Conservation (phyloP, 2,797 vertebrate species). For the Danio choprae region DNA sequence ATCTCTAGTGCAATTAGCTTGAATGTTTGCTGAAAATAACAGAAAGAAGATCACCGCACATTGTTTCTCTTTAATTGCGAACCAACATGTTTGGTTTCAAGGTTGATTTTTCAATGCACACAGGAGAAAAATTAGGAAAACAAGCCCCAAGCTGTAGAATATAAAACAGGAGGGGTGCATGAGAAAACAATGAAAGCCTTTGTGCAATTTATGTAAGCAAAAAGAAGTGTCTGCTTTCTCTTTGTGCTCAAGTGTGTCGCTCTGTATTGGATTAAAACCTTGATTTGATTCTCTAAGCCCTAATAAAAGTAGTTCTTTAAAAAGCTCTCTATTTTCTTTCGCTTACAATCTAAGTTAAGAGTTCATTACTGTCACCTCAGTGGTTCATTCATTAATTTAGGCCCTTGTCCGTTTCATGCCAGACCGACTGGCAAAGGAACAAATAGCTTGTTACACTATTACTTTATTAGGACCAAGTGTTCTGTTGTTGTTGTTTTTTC, state of each 20-base stretch:
- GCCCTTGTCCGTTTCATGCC: conserved; percentile 71
- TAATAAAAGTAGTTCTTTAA: conserved; percentile 75
- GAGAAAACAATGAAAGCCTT: conserved; percentile 27
- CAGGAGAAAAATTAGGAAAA: conserved; percentile 37
- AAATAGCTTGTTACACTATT: conserved; percentile 75
- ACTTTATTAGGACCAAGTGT: conserved; percentile 66
- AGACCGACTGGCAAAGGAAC: conserved; percentile 68
- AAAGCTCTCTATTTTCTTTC: conserved; percentile 59
- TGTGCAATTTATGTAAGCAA: conserved; percentile 24
- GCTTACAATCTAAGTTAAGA: conserved; percentile 70
- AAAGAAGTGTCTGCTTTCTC: conserved; percentile 34
- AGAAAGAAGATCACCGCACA: conserved; percentile 26
- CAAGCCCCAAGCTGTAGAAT: conserved; percentile 38
- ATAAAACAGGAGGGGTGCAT: conserved; percentile 17
- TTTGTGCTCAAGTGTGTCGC: conserved; percentile 33
- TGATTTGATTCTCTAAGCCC: conserved; percentile 49
- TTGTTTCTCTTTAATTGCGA: conserved; percentile 38
- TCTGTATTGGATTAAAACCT: conserved; percentile 28
- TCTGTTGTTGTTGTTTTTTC: conserved; percentile 26
- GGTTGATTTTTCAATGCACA: conserved; percentile 46
- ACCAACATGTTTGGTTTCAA: conserved; percentile 46
- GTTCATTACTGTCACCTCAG: conserved; percentile 72
- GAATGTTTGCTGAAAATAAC: conserved; percentile 26
- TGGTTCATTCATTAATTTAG: conserved; percentile 71
- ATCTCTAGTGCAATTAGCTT: conserved; percentile 15